Conservation (phyloP, 2,888 invertebrate genomes). For the Orthosia cruda region DNA sequence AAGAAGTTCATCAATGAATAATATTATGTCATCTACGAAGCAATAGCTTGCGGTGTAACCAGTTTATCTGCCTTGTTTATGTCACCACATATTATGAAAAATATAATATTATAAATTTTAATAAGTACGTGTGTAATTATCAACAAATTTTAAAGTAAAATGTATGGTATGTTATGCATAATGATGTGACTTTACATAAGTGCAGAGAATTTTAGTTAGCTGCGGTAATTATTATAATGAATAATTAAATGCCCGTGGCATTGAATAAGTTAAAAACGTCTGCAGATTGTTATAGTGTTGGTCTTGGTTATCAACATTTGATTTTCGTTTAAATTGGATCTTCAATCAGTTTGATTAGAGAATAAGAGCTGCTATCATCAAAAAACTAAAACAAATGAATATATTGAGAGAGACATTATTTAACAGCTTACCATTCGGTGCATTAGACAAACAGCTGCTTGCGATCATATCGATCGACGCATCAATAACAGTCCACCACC, state of each 20-base stretch:
- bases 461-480: constrained; percentile 67
- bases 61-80: constrained; percentile 23
- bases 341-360: constrained; percentile 8
- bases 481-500: constrained; percentile 64
- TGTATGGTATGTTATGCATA: constrained; percentile 37
- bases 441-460: constrained; percentile 56
- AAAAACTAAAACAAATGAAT: constrained; percentile 42
- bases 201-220: constrained; percentile 39
- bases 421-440: constrained; percentile 73
- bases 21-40: constrained; percentile 5
- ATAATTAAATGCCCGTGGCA: constrained; percentile 42
- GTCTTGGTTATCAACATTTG: constrained; percentile 12
- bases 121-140: constrained; percentile 37
- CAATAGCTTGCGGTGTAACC: constrained; percentile 25
- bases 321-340: constrained; percentile 14
- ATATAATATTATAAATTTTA: constrained; percentile 21
- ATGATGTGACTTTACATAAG: constrained; percentile 23
- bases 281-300: constrained; percentile 4
- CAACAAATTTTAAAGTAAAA: constrained; percentile 33
- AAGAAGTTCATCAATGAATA: background rate
- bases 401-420: constrained; percentile 56
- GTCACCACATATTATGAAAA: constrained; percentile 5
- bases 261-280: constrained; percentile 29
- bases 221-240: constrained; percentile 50
- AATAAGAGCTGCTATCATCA: constrained; percentile 49